phyloP scores from a whole-genome alignment of 2,797 vertebrate species.

The Lepidocolaptes lacrymiger region DNA sequence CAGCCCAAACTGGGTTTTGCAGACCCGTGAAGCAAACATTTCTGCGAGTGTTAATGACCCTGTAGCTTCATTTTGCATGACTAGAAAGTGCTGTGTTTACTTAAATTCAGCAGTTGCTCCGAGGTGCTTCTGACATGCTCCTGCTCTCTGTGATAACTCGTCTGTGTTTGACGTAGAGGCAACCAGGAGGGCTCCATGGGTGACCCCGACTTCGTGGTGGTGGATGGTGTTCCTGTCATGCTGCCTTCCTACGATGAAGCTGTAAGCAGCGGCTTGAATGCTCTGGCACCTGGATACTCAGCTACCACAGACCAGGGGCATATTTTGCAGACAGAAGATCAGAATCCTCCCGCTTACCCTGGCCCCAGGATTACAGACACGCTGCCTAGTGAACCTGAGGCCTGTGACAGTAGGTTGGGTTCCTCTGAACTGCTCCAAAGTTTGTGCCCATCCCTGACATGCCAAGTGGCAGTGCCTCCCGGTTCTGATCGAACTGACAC shows the following conservation, averaged over 20 bases:
- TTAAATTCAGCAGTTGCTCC: not conserved
- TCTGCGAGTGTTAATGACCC: not conserved
- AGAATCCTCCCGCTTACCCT: constrained; percentile 86
- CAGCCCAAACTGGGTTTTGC: not conserved
- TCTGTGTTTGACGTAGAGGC: constrained; percentile 67
- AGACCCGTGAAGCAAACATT: not conserved
- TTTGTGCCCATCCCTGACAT: constrained; percentile 66
- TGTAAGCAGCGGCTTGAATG: constrained; percentile 73
- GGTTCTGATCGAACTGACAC: constrained; percentile 60
- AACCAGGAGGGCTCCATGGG: constrained; percentile 75
- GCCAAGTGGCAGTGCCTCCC: constrained; percentile 56
- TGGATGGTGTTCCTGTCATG: constrained; percentile 86
- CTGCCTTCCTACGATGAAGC: constrained; percentile 88
- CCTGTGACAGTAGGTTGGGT: constrained; percentile 71
- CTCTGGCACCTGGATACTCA: constrained; percentile 74
- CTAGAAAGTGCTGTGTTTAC: not conserved
- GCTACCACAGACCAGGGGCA: constrained; percentile 72
- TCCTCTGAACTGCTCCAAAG: constrained; percentile 81
- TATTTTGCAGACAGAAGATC: constrained; percentile 77
- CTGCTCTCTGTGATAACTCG: not conserved
- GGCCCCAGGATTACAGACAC: constrained; percentile 74
- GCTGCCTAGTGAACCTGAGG: constrained; percentile 73
- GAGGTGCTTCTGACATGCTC: not conserved
- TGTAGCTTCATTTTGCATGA: not conserved
- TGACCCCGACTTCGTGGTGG: constrained; percentile 84